These are phyloP conservation scores for Ctenochaetus hawaiiensis DNA, from an alignment of 2,797 vertebrate genomes.

Conservation along the genomic window DNA sequence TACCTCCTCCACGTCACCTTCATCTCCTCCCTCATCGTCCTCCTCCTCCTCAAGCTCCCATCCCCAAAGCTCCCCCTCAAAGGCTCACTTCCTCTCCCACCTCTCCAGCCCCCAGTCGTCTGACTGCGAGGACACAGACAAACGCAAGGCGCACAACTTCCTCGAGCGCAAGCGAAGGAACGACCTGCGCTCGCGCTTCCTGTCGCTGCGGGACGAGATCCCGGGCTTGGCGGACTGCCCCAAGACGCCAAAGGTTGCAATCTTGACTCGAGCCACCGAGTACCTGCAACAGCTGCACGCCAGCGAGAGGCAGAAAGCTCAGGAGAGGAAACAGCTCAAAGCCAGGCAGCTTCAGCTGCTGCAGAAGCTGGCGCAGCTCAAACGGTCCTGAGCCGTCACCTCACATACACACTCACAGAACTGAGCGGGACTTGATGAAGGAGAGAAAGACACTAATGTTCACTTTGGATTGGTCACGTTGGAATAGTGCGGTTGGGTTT, in stretches of 20 bases:
- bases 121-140: conserved; percentile 93
- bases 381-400: conserved; percentile 80
- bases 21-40: conserved; percentile 63
- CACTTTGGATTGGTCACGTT: conserved; percentile 74
- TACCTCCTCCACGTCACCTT: conserved; percentile 70
- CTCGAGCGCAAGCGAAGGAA: conserved; percentile 93
- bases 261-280: conserved; percentile 91
- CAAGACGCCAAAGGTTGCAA: conserved; percentile 94
- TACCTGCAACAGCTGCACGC: conserved; percentile 90
- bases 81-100: conserved; percentile 71
- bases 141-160: conserved; percentile 94
- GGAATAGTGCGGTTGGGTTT: conserved; percentile 68
- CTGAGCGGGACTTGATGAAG: conserved; percentile 62
- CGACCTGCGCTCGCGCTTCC: conserved; percentile 92
- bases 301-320: conserved; percentile 88
- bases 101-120: conserved; percentile 85
- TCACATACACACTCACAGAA: conserved; percentile 38
- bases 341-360: conserved; percentile 89
- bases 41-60: conserved; percentile 47
- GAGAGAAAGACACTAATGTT: conserved; percentile 73
- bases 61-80: conserved; percentile 57
- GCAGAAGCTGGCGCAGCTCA: conserved; percentile 90
- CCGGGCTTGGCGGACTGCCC: conserved; percentile 90
- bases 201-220: conserved; percentile 91
- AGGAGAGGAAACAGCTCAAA: conserved; percentile 92